These are phyloP conservation scores for Myotis lucifugus DNA, from an alignment of 2,113 vertebrate species.

Conservation along the genomic window DNA sequence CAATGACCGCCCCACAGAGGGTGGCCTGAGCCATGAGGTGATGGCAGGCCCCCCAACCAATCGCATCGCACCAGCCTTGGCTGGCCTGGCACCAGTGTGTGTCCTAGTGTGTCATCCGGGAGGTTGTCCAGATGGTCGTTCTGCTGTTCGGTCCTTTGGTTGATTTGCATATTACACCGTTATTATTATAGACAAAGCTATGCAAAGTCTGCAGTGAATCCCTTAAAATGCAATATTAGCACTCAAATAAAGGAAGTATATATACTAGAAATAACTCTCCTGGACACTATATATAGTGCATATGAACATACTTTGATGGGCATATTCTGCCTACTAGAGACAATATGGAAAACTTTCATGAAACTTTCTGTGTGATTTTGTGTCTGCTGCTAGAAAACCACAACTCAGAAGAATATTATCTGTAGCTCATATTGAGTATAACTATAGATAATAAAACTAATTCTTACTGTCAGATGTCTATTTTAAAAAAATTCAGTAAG, in stretches of 20 bases:
- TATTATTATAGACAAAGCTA: neutral
- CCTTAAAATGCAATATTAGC: neutral
- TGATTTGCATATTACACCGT: no score
- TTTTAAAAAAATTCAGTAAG: neutral
- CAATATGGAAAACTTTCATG: neutral
- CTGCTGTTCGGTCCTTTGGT: no score
- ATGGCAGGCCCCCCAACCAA: no score
- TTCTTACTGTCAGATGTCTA: neutral
- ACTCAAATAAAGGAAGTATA: neutral
- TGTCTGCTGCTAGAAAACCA: neutral
- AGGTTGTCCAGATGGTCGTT: no score
- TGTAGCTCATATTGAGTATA: neutral
- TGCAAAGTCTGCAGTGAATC: neutral
- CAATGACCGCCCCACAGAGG: no score
- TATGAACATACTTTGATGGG: neutral
- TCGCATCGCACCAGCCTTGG: no score
- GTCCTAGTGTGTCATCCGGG: no score
- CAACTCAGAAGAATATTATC: neutral
- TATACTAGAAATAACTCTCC: neutral
- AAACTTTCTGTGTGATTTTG: neutral
- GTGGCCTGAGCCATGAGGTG: no score
- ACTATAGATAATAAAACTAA: neutral
- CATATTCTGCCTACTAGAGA: neutral
- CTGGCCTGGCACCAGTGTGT: no score
- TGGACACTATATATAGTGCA: no score